These are phyloP conservation scores for Melanophora roralis DNA, from an alignment of 2,888 invertebrate genomes.

Conservation along the genomic window DNA sequence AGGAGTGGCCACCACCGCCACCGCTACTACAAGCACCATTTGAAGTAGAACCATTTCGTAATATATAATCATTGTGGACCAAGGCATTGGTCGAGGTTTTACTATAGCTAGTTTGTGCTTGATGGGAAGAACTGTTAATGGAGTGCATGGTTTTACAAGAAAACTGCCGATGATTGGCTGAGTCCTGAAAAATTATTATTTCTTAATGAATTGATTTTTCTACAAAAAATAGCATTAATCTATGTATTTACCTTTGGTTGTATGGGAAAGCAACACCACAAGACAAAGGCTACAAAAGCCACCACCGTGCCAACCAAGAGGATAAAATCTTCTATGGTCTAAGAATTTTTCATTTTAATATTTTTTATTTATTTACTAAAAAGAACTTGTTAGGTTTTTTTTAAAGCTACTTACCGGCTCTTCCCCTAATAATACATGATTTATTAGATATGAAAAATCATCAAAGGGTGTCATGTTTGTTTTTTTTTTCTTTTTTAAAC, in stretches of 20 bases:
- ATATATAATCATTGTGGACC: slow-evolving; percentile 74
- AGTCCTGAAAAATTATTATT: slow-evolving; percentile 68
- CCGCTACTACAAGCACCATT: not conserved
- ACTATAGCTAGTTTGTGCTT: slow-evolving; percentile 66
- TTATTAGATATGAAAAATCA: slow-evolving; percentile 80
- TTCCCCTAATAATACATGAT: slow-evolving; percentile 80
- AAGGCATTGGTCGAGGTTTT: slow-evolving; percentile 71
- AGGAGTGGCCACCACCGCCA: slow-evolving; percentile 64
- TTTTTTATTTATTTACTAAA: not conserved
- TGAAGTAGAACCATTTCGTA: slow-evolving; percentile 68
- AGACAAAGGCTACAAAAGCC: slow-evolving; percentile 81
- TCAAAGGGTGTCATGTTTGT: slow-evolving; percentile 79
- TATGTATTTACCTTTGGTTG: slow-evolving; percentile 77
- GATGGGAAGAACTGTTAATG: slow-evolving; percentile 66
- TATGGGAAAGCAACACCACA: slow-evolving; percentile 82
- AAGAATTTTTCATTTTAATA: slow-evolving; percentile 6
- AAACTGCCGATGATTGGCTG: slow-evolving; percentile 75
- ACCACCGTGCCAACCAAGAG: slow-evolving; percentile 81
- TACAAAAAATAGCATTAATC: no score
- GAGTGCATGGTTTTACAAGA: slow-evolving; percentile 75
- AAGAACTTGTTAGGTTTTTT: not conserved
- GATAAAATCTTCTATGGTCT: slow-evolving; percentile 82
- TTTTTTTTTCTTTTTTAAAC: not conserved
- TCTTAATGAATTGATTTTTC: not conserved
- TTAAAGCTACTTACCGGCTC: slow-evolving; percentile 79